Percentiles rank a stretch among this genome's conserved stretches.
phyloP scores from a whole-genome alignment of 2,888 invertebrate genomes.

The Poecilus cupreus region DNA sequence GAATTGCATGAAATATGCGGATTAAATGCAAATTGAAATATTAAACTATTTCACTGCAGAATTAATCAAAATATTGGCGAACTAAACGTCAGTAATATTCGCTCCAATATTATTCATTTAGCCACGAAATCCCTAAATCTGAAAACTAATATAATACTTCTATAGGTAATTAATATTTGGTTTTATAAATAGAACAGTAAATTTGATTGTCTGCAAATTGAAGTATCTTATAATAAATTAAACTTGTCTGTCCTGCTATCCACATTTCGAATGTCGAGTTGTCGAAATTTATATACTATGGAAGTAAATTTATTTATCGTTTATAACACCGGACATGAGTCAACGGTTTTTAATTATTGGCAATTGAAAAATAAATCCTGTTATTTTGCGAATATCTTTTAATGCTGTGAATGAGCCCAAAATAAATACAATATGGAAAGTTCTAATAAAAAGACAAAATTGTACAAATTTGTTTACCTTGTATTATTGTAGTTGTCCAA shows the following conservation, averaged over 20 bases:
- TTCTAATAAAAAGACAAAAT: no score
- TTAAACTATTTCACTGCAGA: neutral
- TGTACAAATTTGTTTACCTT: no score
- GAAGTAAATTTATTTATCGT: conserved; percentile 4
- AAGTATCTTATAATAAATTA: conserved; percentile 11
- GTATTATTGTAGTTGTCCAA: no score
- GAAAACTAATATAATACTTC: no score
- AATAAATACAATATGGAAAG: no score
- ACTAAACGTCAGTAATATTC: no score
- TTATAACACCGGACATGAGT: conserved; percentile 6
- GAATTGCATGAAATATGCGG: neutral
- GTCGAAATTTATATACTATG: neutral
- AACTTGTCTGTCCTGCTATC: neutral
- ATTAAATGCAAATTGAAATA: neutral
- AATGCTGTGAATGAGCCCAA: no score
- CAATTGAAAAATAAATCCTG: neutral
- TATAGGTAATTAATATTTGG: neutral
- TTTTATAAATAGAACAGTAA: conserved; percentile 1
- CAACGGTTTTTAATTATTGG: neutral
- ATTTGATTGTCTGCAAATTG: conserved; percentile 7
- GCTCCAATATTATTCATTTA: no score
- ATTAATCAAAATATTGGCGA: no score
- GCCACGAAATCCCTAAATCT: no score
- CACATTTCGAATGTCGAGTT: neutral
- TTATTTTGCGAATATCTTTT: neutral